Base-by-base conservation (phyloP, 2,888 invertebrate genomes). In the Mythimna impura region DNA sequence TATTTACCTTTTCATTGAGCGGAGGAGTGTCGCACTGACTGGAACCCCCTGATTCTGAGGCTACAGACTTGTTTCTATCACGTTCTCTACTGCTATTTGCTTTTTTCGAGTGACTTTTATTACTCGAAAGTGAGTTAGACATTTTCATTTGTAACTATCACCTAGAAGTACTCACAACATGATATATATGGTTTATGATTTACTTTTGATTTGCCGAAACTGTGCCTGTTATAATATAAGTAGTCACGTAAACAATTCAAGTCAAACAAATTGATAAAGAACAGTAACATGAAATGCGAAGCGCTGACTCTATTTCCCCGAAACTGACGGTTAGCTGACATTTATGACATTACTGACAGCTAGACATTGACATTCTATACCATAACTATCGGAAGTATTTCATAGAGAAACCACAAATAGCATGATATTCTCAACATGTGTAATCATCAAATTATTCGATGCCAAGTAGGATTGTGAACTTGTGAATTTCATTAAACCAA, bases 1-100 rank as follows among this genome's bases (percentile, higher is more conserved):
- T 40, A 57, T 78, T 86, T 92, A 94, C 96, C 94, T 95, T 96
- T 81, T 96, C 96, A 64, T 88, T 91, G 50, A 95, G 90, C 14
- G 96, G 96, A 17, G 96, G 95, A 40, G 95, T 96, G 84, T 96
- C 96, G 82, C 96, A 95, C 82, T 96, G 95, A 84, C 96, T 96
- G 70, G 96, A 95, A 36, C 96, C 96, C 8, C 96, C 96, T 34
- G 96, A 96, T 86, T 96, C 96, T 2, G 96, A 95, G 22, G 94
- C 91, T 43, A 93, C 89, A 6, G 94, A 89, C 79, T 94, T 95
- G 81, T 92, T 94, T 92, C 93, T 94, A 83, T 96, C 96, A 69
- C 96, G 93, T 67, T 96, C 95, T 76, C 95, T 92, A 73, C 88
- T 91, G 82, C 89, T 93, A 78, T 90, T 94, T 52, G 89, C 82